Base-by-base conservation (phyloP, 37 sponge, comb jelly and placozoan genomes). In the Axinella damicornis region DNA sequence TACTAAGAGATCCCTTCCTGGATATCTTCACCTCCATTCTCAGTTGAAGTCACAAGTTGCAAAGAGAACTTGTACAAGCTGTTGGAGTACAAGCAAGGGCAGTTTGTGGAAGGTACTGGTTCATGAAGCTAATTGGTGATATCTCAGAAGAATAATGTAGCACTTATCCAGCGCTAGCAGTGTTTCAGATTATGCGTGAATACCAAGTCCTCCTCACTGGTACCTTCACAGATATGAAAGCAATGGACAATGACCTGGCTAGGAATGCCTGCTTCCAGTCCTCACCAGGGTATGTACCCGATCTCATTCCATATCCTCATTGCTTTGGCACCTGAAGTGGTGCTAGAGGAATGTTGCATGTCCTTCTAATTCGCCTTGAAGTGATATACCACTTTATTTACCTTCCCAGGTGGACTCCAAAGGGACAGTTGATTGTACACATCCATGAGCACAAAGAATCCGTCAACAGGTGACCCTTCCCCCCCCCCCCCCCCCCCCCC, bases 391-490 rank as follows among this genome's bases (percentile, higher is more conserved):
- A 77, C 28, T 35, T 40, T 32, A 21, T 2, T 61, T 6, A 53
- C 25, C 31, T 27, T 17, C 33, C 36, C 81, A 87, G 92, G 37
- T 94, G 95, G 95, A 39, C 69, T 65, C 95, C 95, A 32, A 92
- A 92, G 75, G 95, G 95, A 52, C 86, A 85, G 65, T 70, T 94
- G 64, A 75, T 97, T 14, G 90, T 90, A 71, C 97, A 98, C 67
- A 88, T 95, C 32, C 89, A 92, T 22, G 98, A 98, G 56, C 98
- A 98, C 87, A 91, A 85, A 54, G 80, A 83, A 21, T 85, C 92
- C 21, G 86, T 98, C 15, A 98, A 92, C 87, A 93, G 77, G 95
- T 94, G 9, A 46, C 9, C 46, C 46, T 46, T 9, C 46, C 4
- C 9, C 46, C 46, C 9, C 46, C 9, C 46, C 46, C 9, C 9